These are phyloP conservation scores for Crocuta crocuta DNA, from an alignment of 2,113 vertebrate species.

Conservation along the genomic window DNA sequence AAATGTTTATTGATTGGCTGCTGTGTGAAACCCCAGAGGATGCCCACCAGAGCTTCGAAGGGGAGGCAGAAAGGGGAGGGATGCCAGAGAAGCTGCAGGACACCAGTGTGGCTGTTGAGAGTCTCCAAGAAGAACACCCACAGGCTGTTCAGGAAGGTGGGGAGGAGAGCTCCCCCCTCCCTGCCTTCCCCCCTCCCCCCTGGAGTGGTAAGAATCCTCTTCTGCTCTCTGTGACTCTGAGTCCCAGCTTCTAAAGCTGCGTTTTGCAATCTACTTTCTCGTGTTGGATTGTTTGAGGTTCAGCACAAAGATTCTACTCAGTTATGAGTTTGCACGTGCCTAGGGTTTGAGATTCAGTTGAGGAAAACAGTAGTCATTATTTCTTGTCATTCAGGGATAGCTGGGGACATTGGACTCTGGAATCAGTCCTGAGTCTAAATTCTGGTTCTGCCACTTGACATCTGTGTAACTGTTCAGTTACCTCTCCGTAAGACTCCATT, in stretches of 20 bases:
- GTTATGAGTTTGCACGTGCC: neutral
- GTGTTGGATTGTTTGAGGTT: neutral
- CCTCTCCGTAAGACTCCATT: neutral
- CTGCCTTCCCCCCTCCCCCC: no score
- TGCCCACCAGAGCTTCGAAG: neutral
- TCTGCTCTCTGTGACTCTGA: neutral
- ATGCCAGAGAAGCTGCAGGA: neutral
- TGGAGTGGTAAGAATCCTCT: neutral
- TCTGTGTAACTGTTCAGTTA: neutral
- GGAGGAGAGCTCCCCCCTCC: neutral
- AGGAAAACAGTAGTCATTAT: neutral
- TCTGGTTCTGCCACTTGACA: neutral
- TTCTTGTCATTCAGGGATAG: neutral
- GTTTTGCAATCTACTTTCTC: neutral
- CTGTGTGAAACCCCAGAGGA: neutral
- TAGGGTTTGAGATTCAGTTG: neutral
- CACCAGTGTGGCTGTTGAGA: neutral
- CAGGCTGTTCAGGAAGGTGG: neutral
- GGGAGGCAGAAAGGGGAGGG: neutral
- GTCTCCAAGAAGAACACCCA: neutral
- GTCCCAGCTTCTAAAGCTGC: neutral
- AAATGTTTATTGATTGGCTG: conserved; percentile 38
- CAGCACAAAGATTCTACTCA: neutral
- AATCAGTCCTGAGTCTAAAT: neutral
- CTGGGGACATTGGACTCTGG: neutral